Evolutionary conservation across 2,888 invertebrate genomes (phyloP), one percentile per base, ranked within the genome.

Genomic region (Carpatolechia fugitivella): DNA sequence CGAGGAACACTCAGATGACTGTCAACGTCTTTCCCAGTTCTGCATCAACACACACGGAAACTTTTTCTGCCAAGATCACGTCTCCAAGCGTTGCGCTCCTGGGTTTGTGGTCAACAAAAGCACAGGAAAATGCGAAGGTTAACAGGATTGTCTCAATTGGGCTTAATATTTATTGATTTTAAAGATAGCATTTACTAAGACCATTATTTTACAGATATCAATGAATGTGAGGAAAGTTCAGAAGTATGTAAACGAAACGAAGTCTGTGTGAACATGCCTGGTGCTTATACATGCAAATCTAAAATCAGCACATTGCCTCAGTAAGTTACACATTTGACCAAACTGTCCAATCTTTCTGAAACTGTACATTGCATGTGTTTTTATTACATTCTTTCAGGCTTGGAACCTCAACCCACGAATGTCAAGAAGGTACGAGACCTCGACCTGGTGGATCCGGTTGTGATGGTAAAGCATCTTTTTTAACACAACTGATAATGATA

Each of bases 221-320:
- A 98, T 76, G 98, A 98, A 78, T 98, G 98, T 72, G 91, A 92
- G 10, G 91, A 93, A 31, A 94, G 94, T 10, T 92, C 91, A 0
- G 95, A 97, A 69, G 93, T 94, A 52, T 98, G 98, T 76, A 92
- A 92, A 3, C 84, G 91, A 0, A 92, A 92, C 8, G 97, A 98
- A 78, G 92, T 93, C n/a, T 98, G 98, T 75, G 90, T 94, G 56
- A 98, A 98, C 77, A 91, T 94, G 6, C 93, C 93, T 0, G 98
- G 98, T n/a, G 95, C 95, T 0, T 96, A 95, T 76, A 91, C 93
- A 50, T 97, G 97, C 76, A 92, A 93, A 48, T 97, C 88, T 0
- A 89, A 89, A 62, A 84, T 88, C 59, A 86, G 84, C 72, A 88
- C 87, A 0, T 62, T 89, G 30, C 90, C 90, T 1, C 86, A 84